Evolutionary conservation across 2,888 invertebrate species (phyloP), one percentile per base, ranked within the genome.

Genomic region (Galerucella pusilla): DNA sequence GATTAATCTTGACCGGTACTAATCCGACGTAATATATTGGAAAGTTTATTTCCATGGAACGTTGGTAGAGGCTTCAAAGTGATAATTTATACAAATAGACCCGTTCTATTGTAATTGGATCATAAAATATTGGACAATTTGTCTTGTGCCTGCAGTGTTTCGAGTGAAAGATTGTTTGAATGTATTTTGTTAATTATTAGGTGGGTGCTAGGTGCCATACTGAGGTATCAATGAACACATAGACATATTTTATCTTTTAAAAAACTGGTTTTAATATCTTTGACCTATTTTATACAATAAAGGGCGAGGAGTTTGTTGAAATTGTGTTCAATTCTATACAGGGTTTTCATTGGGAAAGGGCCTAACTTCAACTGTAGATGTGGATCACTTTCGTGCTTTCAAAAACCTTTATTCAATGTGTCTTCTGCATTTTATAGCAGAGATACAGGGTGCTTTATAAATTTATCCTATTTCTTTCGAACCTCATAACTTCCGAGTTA

Each of bases 21-120:
- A 75, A 75, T 68, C 75, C 45, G 69, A 72, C 61, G 49, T 72
- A 45, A 71, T 57, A 72, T 75, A 74, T 74, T 59, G 63, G 61
- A 25, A 61, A 42, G 35, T 59, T 59, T 45, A 68, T 42, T 71
- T 60, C 52, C 46, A 49, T 57, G 12, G 61, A 54, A 57, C 57
- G 59, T 68, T 68, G 35, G 64, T 66, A 59, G 69, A 68, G 52
- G 63, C 57, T 63, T 54, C 64, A 71, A 49, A 35, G 59, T 54
- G 59, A 65, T 69, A 69, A 74, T 69, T 69, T 69, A 70, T 64
- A 57, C 49, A 69, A 54, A 35, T 70, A 70, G 14, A n/a, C 49
- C 49, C 59, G n/a, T 46, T 61, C 69, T 42, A 52, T 70, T 70
- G 63, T 61, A 70, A 70, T 70, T 60, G 70, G 70, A 63, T 63